Evolutionary conservation across 2,113 vertebrate species (phyloP), one percentile per base, ranked within the genome.

Genomic region (Oncorhynchus keta): DNA sequence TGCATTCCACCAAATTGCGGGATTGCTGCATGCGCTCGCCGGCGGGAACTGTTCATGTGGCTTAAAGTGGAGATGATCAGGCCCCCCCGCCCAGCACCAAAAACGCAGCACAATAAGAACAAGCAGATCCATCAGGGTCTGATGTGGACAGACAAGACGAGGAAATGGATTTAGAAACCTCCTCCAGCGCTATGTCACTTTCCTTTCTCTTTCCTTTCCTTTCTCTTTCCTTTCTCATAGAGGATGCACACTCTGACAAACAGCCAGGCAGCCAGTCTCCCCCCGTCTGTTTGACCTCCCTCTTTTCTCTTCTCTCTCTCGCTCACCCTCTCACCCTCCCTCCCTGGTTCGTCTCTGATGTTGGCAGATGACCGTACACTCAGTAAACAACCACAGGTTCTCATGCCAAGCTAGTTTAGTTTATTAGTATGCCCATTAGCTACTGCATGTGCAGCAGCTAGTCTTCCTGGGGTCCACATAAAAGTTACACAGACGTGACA

Each of bases 81-180:
- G 89, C 87, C 79, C 30, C 30, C 39, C 9, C 39, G 2, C 39
- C 39, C 39, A 11, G 39, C 8, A 9, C 59, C 82, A 71, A 75
- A 85, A 88, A 85, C 74, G 86, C 75, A 86, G 76, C 81, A 87
- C 86, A 90, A 89, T 86, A 88, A 87, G 86, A 84, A 85, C 81
- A 87, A 88, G 85, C 86, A 85, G 85, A 90, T 85, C 81, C 74
- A 80, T 83, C 86, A 79, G 87, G 66, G n/a, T 79, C 85, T 91
- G 91, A 91, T 92, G 84, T 88, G 85, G 91, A 89, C 77, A 77
- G 89, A 91, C 87, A 91, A 85, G 86, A 91, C 86, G 85, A 91
- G 89, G 90, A 91, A 90, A 90, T 12, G 84, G 87, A 91, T 90
- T 45, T 45, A 9, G 9, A 91, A 90, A 91, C 84, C 80, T 86